Evolutionary conservation across 2,888 invertebrate species (phyloP), one percentile per base, ranked within the genome.

Genomic region (Dynastes grantii): DNA sequence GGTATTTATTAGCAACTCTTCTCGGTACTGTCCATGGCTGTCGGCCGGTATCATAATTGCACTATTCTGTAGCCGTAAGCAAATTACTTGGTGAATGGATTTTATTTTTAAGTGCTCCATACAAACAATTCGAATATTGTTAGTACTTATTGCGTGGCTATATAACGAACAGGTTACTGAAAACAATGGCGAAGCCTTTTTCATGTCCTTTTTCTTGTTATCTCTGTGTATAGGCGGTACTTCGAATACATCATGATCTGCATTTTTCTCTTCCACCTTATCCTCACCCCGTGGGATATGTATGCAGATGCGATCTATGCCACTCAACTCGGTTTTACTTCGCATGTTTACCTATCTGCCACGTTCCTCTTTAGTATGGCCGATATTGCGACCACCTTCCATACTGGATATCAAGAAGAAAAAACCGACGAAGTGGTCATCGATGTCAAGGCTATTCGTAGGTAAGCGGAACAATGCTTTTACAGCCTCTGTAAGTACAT

Each of bases 251-350:
- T 61, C 1, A 75, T 75, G 75, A 75, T 61, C 61, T 61, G 16
- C 37, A 63, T 75, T 6, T 75, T 75, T 16, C 45, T 75, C 8
- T 11, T 29, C 8, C 58, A 75, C 16, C 75, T 75, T 2, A 37
- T 75, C 22, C 9, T 63, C 2, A 61, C 75, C 29, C 75, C 75
- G 32, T 75, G 75, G 75, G 58, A 75, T 37, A 75, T 75, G 75
- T 75, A 40, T 13, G 37, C 22, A 40, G 75, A 75, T 22, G 75
- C 63, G 27, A 58, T 75, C 16, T 75, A 61, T 40, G 37, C 58
- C 16, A 11, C 16, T 4, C 27, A 58, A 9, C 58, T 75, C 13
- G 63, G 27, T 1, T 3, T 58, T 8, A 8, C n/a, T 1, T 29
- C 40, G 61, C 61, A 75, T 9, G 29, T 61, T 9, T 61, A 61